Base-by-base conservation (phyloP, 1,140 invertebrate species). In the Philotrypesis tridentata region DNA sequence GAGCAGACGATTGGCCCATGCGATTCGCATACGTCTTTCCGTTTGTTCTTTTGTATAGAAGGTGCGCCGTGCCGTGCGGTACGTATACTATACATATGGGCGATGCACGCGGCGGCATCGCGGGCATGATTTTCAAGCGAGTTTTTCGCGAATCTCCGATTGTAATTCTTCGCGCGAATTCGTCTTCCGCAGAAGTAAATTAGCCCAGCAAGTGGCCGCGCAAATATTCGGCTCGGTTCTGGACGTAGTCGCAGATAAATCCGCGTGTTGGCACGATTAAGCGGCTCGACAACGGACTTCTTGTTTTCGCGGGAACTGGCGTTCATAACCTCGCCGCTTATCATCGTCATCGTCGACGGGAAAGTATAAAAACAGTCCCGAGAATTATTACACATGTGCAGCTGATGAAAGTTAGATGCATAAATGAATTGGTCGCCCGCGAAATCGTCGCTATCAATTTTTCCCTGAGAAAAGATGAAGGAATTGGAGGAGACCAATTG, bases 401-500 rank as follows among this genome's bases (percentile, higher is more conserved):
- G 70, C 68, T 81, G 61, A 81, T 21, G 11, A 70, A 68, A 37
- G 55, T 75, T 81, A 11, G 23, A 25, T 25, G 7, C n/a, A 81
- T 81, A 81, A 81, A 81, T 81, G 79, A 25, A 81, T 81, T 81
- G 75, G 72, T 55, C 65, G 25, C 37, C n/a, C 21, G 2, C 11
- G 31, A 43, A 31, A 17, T 72, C 33, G 33, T 74, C 31, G 25
- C 29, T 73, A 27, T 31, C 33, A 79, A 78, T 75, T 70, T 74
- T 74, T 65, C 23, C 17, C 27, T 72, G 67, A 60, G 37, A 77
- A 86, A 84, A 85, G 33, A 90, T 90, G 89, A 89, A 84, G 65
- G 87, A 90, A 71, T n/a, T 90, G 55, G 87, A 88, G 61, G 88
- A 90, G 68, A 85, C 86, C 9, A 87, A 85, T 55, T 89, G 89